phyloP scores from a whole-genome alignment of 2,797 vertebrate genomes.

The Monodelphis domestica region DNA sequence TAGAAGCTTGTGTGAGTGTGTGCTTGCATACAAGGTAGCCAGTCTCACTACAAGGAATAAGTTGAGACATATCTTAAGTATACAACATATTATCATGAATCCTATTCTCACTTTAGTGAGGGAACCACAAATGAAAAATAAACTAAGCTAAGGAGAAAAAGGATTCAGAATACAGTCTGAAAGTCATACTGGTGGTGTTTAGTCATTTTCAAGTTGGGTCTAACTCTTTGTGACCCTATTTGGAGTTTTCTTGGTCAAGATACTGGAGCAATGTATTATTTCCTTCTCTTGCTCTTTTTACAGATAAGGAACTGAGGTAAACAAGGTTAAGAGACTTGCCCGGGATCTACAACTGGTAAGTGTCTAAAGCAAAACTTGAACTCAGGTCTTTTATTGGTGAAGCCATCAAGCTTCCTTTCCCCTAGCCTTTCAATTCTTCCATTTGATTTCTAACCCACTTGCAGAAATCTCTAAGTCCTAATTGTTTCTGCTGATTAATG shows the following conservation, averaged over 20 bases:
- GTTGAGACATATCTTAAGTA: not conserved
- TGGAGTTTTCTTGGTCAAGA: too few relatives aligned
- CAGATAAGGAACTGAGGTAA: too few relatives aligned
- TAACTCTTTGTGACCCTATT: too few relatives aligned
- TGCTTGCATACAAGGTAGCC: not conserved
- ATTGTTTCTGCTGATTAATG: not conserved
- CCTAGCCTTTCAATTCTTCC: not conserved
- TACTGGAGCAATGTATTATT: too few relatives aligned
- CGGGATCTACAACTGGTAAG: too few relatives aligned
- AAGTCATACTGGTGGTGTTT: not conserved
- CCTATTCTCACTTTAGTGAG: not conserved
- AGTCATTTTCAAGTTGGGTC: too few relatives aligned
- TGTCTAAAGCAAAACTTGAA: too few relatives aligned
- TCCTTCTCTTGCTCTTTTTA: too few relatives aligned
- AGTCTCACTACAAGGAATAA: not conserved
- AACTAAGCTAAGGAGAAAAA: not conserved
- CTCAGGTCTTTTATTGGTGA: too few relatives aligned
- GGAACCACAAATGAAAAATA: not conserved
- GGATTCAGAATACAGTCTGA: not conserved
- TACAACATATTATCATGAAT: not conserved
- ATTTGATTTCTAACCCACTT: not conserved
- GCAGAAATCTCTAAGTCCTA: not conserved
- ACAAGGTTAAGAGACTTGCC: too few relatives aligned
- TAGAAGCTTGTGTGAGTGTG: constrained; percentile 58
- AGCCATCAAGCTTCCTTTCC: not conserved